Evolutionary conservation across 2,113 vertebrate species (phyloP), one percentile per base, ranked within the genome.

Genomic region (Misgurnus mizolepis): DNA sequence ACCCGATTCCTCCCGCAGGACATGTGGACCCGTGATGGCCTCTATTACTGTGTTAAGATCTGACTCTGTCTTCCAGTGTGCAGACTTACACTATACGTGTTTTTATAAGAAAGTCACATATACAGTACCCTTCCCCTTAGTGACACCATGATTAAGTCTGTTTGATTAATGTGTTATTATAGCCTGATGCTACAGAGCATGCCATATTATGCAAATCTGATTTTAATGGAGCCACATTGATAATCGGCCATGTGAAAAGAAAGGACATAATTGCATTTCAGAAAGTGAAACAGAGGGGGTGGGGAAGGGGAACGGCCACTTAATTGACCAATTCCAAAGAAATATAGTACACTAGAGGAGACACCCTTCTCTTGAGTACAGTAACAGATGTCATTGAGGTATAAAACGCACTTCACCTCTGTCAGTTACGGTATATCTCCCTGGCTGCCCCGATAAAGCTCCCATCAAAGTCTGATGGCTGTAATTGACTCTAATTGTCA

Each of bases 401-500:
- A 67, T 67, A 74, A 62, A 62, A 65, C 49, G 56, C 69, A 80
- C 40, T 47, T 73, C 49, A 72, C 45, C 47, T 80, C 62, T 7
- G 41, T n/a, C n/a, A 47, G 70, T 11, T 75, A 60, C 64, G 18
- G 18, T 75, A 60, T 43, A 56, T 73, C 68, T 55, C 47, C 49
- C 39, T 78, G 66, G 40, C 40, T 55, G 60, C 66, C 41, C 12
- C 7, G 7, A 22, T 75, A 14, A 70, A 53, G 17, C 27, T 18
- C 39, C 66, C 56, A 49, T 67, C n/a, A 78, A 78, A 78, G 40
- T 62, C 60, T 61, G 66, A 67, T 43, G 43, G 72, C 50, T 47
- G 10, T 80, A 82, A 85, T 67, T 80, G 80, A 47, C 67, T 12
- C 53, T 82, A 82, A 80, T 82, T 71, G 67, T 45, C 77, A 73